Evolutionary conservation across 2,888 invertebrate species (phyloP), one percentile per base, ranked within the genome.

Genomic region (Lasioglossum calceatum): DNA sequence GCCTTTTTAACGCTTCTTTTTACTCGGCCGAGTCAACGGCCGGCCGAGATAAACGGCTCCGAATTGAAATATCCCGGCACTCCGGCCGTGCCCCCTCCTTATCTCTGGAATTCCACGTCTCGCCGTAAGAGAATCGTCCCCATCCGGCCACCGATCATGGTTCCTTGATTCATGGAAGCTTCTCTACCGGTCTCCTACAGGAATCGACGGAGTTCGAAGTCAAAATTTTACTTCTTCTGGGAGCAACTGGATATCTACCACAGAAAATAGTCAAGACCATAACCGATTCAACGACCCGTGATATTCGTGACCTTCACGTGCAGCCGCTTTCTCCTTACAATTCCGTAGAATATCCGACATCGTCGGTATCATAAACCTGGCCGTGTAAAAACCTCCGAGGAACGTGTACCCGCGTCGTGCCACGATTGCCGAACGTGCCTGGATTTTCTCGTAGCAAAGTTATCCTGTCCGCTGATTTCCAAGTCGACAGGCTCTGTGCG

Each of bases 51-150:
- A 91, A 91, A 87, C 92, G 81, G 83, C 87, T 87, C 76, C 80
- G 84, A 88, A 92, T 92, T 92, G 92, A 92, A 92, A 92, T 92
- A 92, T 92, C 90, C 83, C 85, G 86, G 86, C 92, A 87, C 88
- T 91, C 86, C 61, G 71, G 82, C 64, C 54, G 54, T 54, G 32
- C 85, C 76, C 76, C 79, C 82, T 70, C 80, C 80, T 92, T 92
- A 92, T 92, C 92, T 92, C 82, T 88, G 89, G 92, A 92, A 92
- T 92, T 91, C 89, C 85, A 91, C 89, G 88, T 92, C 89, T 90
- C 88, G 88, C 90, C 87, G 82, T 89, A 85, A 90, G 82, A 90
- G 91, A 91, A 88, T 86, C 87, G 90, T 91, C 83, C 75, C 44
- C 44, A 3, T 44, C 74, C 80, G 54, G 58, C 73, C 54, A 23